Conservation (phyloP, 2,888 invertebrate species). For the Hirtodrosophila alboralis region DNA sequence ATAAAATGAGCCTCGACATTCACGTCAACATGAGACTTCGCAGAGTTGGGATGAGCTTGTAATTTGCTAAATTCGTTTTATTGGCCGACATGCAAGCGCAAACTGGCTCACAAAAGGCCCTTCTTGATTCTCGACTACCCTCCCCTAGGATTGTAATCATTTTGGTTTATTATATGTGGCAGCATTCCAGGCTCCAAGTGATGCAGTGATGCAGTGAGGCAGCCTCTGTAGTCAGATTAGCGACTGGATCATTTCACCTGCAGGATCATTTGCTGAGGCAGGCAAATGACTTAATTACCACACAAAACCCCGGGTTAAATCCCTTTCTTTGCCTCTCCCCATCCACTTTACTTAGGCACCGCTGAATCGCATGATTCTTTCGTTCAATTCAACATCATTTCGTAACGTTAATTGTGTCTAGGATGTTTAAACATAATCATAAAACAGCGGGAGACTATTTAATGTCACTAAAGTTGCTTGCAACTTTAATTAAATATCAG, state of each 20-base stretch:
- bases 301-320: neutral
- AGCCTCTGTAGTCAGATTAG: slow-evolving; percentile 28
- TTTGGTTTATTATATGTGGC: slow-evolving; percentile 77
- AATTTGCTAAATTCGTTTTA: slow-evolving; percentile 80
- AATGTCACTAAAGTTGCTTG: slow-evolving; percentile 54
- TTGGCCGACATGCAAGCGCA: slow-evolving; percentile 75
- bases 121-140: slow-evolving; percentile 10
- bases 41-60: slow-evolving; percentile 64
- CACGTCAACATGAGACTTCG: slow-evolving; percentile 12
- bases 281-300: slow-evolving; percentile 77
- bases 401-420: slow-evolving; percentile 68
- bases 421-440: slow-evolving; percentile 57
- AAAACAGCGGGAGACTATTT: slow-evolving; percentile 63
- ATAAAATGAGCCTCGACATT: slow-evolving; percentile 64
- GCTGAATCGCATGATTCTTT: slow-evolving; percentile 1
- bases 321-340: neutral
- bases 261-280: slow-evolving; percentile 34
- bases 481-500: neutral
- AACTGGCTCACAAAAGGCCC: slow-evolving; percentile 32
- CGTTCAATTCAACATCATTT: slow-evolving; percentile 66
- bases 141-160: slow-evolving; percentile 66
- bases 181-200: slow-evolving; percentile 17
- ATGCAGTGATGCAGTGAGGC: neutral
- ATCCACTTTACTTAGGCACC: no score
- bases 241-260: slow-evolving; percentile 43